Conservation (phyloP, 2,888 invertebrate species). For the Spialia ferax region DNA sequence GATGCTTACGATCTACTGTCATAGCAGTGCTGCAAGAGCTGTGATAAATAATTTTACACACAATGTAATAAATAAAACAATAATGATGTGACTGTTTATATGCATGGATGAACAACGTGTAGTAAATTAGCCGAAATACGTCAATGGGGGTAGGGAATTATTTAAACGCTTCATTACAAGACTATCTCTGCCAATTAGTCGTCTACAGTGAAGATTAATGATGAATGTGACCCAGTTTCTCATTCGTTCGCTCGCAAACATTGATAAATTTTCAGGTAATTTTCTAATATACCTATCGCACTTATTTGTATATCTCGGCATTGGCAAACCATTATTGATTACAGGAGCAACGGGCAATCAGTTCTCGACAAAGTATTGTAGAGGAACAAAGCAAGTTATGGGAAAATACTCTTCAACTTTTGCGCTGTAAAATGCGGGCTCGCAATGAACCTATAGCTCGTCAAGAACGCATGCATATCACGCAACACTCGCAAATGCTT, state of each 20-base stretch:
- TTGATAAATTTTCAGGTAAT: constrained; percentile 6
- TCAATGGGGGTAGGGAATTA: not conserved
- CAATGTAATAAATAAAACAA: too few species aligned
- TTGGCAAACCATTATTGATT: constrained; percentile 38
- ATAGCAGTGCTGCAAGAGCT: too few species aligned
- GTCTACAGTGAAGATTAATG: constrained; percentile 18
- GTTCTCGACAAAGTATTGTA: constrained; percentile 78
- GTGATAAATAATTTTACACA: too few species aligned
- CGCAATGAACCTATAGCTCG: constrained; percentile 80
- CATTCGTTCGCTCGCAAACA: constrained; percentile 9
- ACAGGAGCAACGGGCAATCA: constrained; percentile 78
- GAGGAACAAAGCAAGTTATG: constrained; percentile 78
- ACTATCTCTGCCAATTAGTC: constrained; percentile 16
- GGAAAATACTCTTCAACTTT: constrained; percentile 76
- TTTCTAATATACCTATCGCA: not conserved
- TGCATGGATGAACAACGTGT: not conserved
- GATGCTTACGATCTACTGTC: too few species aligned
- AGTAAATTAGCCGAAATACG: not conserved
- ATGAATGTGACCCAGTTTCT: constrained; percentile 17
- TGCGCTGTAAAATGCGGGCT: constrained; percentile 85
- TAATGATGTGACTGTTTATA: too few species aligned
- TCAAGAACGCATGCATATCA: constrained; percentile 86
- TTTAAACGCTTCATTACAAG: not conserved
- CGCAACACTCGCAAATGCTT: constrained; percentile 88
- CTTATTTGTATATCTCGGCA: not conserved